Evolutionary conservation across 2,797 vertebrate genomes (phyloP), one percentile per base, ranked within the genome.

Genomic region (Lepus townsendii): DNA sequence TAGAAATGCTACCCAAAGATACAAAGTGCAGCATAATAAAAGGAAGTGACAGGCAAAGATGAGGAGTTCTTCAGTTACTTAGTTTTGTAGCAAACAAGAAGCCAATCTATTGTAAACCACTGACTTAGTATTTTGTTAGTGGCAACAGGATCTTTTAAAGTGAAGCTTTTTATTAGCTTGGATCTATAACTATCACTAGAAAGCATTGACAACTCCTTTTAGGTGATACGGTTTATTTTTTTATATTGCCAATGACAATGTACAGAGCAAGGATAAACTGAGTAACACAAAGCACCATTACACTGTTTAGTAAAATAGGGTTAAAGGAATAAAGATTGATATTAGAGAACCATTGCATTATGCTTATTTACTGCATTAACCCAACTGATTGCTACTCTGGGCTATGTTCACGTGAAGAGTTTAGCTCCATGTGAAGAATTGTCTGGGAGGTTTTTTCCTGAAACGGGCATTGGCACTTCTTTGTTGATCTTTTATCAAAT

Each of bases 121-220:
- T 80, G 75, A 91, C 63, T 95, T 91, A 27, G 57, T 65, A 88
- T 96, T 95, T 96, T 84, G 20, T 80, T 94, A 1, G 82, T 90
- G 26, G 73, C 22, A 35, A 50, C 62, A 32, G 52, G 88, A 63
- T 96, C 54, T 94, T 95, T 88, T 88, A 90, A 92, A 92, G 63
- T 94, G 80, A 91, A 95, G 22, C 3, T 78, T 76, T 86, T 57
- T 87, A 83, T 75, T 88, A 32, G 24, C 24, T 76, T 88, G 38
- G 72, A 57, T 95, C 71, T 88, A 72, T 97, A 96, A 27, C 27
- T 88, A 71, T 91, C 35, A 35, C 13, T 57, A 73, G 73, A 90
- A 96, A 90, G 83, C 79, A 79, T 2, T 95, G 80, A 54, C 38
- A 95, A 62, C 35, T 84, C 95, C 35, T 91, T 94, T 95, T 95